A percentile compares a stretch with the other conserved stretches of the same genome.
Conservation (phyloP, 2,888 invertebrate genomes). For the Melolontha melolontha region DNA sequence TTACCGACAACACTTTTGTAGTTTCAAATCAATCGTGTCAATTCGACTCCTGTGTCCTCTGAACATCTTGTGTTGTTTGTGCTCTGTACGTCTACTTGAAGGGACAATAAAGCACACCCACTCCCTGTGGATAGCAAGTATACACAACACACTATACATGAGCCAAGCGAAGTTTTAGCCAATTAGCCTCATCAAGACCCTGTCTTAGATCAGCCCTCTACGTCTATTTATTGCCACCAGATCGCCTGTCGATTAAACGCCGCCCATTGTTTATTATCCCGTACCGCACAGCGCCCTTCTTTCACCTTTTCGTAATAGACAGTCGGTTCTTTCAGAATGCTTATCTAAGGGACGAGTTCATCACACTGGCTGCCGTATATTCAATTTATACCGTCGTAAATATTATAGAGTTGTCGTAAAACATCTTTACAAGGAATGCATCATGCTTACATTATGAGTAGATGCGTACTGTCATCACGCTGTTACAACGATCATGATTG, state of each 20-base stretch:
- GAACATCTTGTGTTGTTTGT: constrained; percentile 40
- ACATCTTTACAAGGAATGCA: constrained; percentile 17
- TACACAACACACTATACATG: constrained; percentile 47
- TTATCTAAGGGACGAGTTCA: constrained; percentile 46
- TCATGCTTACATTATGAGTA: neutral
- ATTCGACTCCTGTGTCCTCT: constrained; percentile 37
- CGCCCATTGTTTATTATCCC: constrained; percentile 51
- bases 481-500: no score
- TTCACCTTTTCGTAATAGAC: constrained; percentile 38
- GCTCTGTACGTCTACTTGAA: constrained; percentile 37
- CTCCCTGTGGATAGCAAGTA: constrained; percentile 42
- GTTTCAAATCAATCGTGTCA: constrained; percentile 37
- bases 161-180: constrained; percentile 50
- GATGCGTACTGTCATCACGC: no score
- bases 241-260: constrained; percentile 52
- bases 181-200: constrained; percentile 52
- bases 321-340: constrained; percentile 8
- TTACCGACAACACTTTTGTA: constrained; percentile 36
- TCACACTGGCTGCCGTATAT: constrained; percentile 39
- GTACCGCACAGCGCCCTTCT: constrained; percentile 43
- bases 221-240: constrained; percentile 52
- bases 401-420: constrained; percentile 10
- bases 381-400: constrained; percentile 25
- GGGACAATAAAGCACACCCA: constrained; percentile 49
- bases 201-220: constrained; percentile 51